Evolutionary conservation across 2,113 vertebrate species (phyloP).

Genomic region (Cryptomyrus ogoouensis): DNA sequence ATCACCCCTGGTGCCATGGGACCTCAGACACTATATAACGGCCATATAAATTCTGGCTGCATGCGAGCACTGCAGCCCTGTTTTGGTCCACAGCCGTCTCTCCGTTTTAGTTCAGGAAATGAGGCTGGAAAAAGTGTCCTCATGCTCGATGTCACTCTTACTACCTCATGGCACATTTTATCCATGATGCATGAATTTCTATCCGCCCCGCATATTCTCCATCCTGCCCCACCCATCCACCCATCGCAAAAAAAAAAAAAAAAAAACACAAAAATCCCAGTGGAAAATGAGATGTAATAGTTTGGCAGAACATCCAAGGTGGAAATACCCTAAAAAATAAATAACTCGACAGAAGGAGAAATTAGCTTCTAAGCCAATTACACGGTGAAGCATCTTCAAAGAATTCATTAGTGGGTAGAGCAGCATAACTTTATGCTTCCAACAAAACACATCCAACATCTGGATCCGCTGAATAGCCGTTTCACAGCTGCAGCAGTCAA

Average conservation of each 20-base stretch:
- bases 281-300: not conserved
- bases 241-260: not conserved
- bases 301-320: not conserved
- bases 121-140: not conserved
- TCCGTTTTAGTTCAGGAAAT: not conserved
- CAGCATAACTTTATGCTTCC: not conserved
- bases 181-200: not conserved
- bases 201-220: not conserved
- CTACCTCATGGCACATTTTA: not conserved
- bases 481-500: not conserved
- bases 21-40: not conserved
- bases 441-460: not conserved
- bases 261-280: not conserved
- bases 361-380: not conserved
- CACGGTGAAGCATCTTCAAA: slow-evolving; percentile 1
- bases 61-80: not conserved
- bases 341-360: not conserved
- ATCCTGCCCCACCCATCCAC: not conserved
- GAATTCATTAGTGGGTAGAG: not conserved
- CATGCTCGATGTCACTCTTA: not conserved
- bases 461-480: not conserved
- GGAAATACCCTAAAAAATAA: not conserved
- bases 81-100: not conserved
- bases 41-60: not conserved
- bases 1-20: not conserved